A percentile compares a stretch with the other conserved stretches of the same genome.
Conservation (phyloP, 2,797 vertebrate genomes). For the Alosa sapidissima region DNA sequence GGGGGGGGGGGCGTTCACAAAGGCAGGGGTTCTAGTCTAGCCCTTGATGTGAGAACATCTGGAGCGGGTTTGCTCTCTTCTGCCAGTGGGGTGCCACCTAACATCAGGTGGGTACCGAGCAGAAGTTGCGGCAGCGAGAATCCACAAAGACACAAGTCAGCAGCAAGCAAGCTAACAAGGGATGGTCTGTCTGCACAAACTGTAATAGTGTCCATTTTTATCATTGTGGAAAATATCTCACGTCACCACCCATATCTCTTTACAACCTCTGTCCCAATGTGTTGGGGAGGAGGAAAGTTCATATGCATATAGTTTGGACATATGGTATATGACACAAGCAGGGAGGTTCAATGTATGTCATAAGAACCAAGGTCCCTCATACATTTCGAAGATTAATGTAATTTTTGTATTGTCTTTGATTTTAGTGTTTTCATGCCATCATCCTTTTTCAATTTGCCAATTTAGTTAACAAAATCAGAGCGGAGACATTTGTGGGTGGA, state of each 20-base stretch:
- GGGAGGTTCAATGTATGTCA: background rate
- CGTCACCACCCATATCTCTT: background rate
- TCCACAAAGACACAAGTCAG: constrained; percentile 20
- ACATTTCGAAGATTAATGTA: background rate
- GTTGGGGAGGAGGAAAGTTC: background rate
- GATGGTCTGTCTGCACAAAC: background rate
- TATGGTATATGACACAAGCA: background rate
- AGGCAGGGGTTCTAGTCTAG: constrained; percentile 46
- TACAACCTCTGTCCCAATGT: background rate
- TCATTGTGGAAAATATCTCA: background rate
- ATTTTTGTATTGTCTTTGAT: background rate
- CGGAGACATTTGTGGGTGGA: constrained; percentile 33
- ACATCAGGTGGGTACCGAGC: constrained; percentile 1
- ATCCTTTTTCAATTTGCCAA: constrained; percentile 22
- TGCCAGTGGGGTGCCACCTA: background rate
- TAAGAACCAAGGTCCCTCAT: background rate
- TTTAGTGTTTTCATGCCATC: background rate
- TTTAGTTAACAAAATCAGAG: constrained; percentile 13
- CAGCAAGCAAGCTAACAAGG: background rate
- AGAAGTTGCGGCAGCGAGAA: background rate
- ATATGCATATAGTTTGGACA: background rate
- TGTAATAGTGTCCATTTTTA: background rate
- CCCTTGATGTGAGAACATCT: constrained; percentile 60
- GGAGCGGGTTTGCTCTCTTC: background rate
- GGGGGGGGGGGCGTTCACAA: constrained; percentile 29